Base-by-base conservation (phyloP, 2,113 vertebrate genomes). In the Tylochromis polylepis region DNA sequence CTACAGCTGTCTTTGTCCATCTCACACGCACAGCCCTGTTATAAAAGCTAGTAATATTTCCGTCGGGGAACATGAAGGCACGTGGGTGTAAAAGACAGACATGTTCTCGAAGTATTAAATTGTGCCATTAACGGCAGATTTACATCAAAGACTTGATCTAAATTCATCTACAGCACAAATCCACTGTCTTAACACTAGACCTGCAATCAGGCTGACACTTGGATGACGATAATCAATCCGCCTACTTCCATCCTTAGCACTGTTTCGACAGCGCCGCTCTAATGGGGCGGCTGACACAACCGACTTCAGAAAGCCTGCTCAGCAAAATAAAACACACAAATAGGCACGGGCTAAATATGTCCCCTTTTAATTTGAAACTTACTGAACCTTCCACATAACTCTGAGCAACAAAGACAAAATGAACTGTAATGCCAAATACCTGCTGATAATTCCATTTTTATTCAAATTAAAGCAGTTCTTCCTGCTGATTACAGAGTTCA, bases 11-110 rank as follows among this genome's bases (percentile, higher is more conserved):
- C 1, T 46, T 22, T 72, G 67, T 72, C 41, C 5, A 27, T 72
- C 38, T 72, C 27, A 0, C 46, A 49, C 0, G 1, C 9, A 11
- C 67, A 27, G 15, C n/a, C 1, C n/a, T 18, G 67, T 22, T 49
- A 29, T 49, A 20, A 29, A 43, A 24, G 65, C 38, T 70, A 70
- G 38, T 27, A 43, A 1, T 27, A 46, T 27, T 72, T 41, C 22
- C 43, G 38, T 43, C 38, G 2, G 2, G 15, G 14, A 20, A 0
- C 3, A 29, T 15, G 0, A 20, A 1, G 43, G 16, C 43, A 0
- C 0, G 10, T 75, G 0, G 24, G 43, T 20, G 24, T 4, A 5
- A 49, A 20, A 49, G 65, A 22, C 65, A 2, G 38, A 43, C 36
- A 27, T 0, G 27, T 0, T 70, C 8, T 46, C 5, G 1, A 24